Evolutionary conservation across 2,888 invertebrate genomes (phyloP), one percentile per base, ranked within the genome.

Genomic region (Rhagium mordax): DNA sequence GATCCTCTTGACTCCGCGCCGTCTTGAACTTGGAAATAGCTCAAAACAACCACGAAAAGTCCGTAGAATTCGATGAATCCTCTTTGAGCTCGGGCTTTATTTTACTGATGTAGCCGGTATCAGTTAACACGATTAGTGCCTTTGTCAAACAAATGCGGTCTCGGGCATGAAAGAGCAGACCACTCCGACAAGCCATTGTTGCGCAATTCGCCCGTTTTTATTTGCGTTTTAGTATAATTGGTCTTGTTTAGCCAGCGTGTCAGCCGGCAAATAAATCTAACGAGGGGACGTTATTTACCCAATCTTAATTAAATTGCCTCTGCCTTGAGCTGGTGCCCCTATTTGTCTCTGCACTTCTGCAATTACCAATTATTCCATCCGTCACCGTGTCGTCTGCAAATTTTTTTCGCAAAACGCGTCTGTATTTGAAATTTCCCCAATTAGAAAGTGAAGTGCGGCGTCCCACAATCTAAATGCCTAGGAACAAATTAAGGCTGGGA

Each of bases 121-220:
- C 75, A 69, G 74, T 78, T 77, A 79, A 79, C 77, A 61, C 77
- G 76, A 78, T 79, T 78, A 79, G 57, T 69, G 76, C 76, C 72
- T 74, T 79, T 76, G 77, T 79, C 70, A 74, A 68, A 74, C 77
- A 74, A 78, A 76, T 74, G 75, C 65, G 69, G 62, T 68, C 59
- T 29, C 33, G 16, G 16, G 48, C 49, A 29, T n/a, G 48, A 69
- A 27, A 71, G 57, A 68, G 55, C 70, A 60, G 48, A 20, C 64
- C 64, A 59, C 64, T 70, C 68, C 55, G 55, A 27, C 74, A 64
- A 61, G 61, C 69, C 69, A 74, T 74, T 72, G 74, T 74, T 70
- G 71, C 71, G 48, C 71, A 62, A 74, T 74, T 74, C 69, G 49
- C 27, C 41, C 62, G 70, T 72, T 75, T 75, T 75, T 75, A 72